phyloP scores from a whole-genome alignment of 2,888 invertebrate genomes.

The Ceramica pisi region DNA sequence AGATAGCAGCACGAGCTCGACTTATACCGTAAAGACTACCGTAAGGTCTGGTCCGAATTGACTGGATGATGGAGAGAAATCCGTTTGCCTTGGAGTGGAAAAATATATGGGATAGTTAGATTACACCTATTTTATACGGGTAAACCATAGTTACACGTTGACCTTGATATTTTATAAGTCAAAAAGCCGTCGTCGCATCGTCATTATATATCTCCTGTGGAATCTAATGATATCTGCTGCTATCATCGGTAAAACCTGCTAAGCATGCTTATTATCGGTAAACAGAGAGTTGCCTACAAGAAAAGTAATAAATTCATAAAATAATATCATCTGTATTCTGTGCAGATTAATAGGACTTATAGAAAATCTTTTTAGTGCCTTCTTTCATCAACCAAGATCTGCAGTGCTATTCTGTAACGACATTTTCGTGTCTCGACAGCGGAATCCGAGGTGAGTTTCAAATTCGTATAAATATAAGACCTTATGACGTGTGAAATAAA shows the following conservation, averaged over 20 bases:
- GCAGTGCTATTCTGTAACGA: no score
- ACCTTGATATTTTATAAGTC: slow-evolving; percentile 29
- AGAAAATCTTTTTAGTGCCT: no score
- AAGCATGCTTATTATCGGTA: slow-evolving; percentile 2
- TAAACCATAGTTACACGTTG: not conserved
- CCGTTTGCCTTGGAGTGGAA: not conserved
- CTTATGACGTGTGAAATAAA: no score
- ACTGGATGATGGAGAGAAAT: not conserved
- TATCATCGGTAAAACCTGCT: slow-evolving; percentile 11
- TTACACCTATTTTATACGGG: not conserved
- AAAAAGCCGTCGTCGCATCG: not conserved
- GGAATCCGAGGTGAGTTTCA: no score
- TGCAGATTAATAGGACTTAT: no score
- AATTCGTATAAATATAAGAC: no score
- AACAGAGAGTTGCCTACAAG: not conserved
- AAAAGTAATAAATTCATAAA: not conserved
- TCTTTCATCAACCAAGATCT: no score
- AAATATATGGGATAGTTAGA: not conserved
- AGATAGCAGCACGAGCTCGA: not conserved
- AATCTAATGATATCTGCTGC: slow-evolving; percentile 24
- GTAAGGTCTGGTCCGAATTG: not conserved
- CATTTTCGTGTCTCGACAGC: no score
- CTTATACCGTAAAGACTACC: not conserved
- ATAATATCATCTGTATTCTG: no score
- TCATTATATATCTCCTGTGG: not conserved